Base-by-base conservation (phyloP, 2,113 vertebrate species). In the Uria lomvia region DNA sequence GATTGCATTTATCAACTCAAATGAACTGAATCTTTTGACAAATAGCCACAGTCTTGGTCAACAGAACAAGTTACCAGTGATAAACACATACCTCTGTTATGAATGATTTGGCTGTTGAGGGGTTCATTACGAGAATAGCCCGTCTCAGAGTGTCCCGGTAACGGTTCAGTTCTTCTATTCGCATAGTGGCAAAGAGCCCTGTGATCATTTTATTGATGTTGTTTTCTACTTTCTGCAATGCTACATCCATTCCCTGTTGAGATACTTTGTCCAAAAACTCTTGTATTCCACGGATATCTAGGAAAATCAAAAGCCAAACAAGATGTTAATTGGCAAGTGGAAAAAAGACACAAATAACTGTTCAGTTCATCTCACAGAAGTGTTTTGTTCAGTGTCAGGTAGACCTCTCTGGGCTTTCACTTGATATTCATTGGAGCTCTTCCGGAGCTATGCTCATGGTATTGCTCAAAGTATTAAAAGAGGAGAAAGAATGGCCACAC, bases 121-220 rank as follows among this genome's bases (percentile, higher is more conserved):
- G 99, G 89, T 99, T 99, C 99, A 99, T 99, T 88, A 99, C 98
- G 55, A 99, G 98, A 90, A 99, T 98, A 11, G 99, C 99, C 71
- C 99, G 96, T 73, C 99, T 98, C 63, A 99, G 98, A 22, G 99
- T 99, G 78, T 99, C 99, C 86, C 99, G 97, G 96, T 99, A 99
- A 86, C 99, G 99, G 94, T 99, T 99, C 94, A 99, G 97, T 96
- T 99, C 99, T 88, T 99, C 99, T 97, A 99, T 99, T 20, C 99
- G 98, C 99, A 99, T 98, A 26, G 99, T 99, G 67, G 99, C 98
- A 97, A 99, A 99, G 96, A 99, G 98, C 50, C 99, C 98, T 0
- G 99, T 99, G 97, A 99, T 99, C 99, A 99, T 99, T 98, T 99
- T 99, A 97, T 99, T 99, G 96, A 99, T 99, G 92, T 99, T 99